Percentiles rank a stretch among this genome's conserved stretches.
These are phyloP conservation scores for Caerostris darwini DNA, from an alignment of 1,140 invertebrate species.

Conservation along the genomic window DNA sequence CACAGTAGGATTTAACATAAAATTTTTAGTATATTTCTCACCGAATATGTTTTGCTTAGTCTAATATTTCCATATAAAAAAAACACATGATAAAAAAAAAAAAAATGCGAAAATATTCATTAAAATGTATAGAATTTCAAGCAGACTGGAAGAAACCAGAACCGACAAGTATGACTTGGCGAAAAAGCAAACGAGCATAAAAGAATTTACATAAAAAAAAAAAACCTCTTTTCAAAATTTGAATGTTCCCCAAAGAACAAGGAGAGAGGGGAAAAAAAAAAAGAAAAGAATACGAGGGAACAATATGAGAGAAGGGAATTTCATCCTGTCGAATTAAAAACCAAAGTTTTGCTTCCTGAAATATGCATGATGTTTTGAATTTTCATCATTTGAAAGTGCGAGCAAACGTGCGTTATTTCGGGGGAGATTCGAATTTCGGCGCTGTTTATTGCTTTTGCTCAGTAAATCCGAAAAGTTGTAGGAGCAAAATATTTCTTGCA, in stretches of 20 bases:
- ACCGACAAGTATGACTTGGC: not conserved
- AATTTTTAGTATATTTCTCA: too few relatives aligned
- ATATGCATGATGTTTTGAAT: not conserved
- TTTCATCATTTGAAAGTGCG: conserved; percentile 14
- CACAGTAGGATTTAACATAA: too few relatives aligned
- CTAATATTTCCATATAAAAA: not conserved
- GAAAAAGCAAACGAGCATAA: not conserved
- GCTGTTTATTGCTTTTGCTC: not conserved
- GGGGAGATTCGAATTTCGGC: not conserved
- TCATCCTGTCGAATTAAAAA: conserved; percentile 19
- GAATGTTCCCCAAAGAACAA: not conserved
- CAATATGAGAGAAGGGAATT: not conserved
- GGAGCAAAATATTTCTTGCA: not conserved
- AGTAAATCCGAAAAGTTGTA: not conserved
- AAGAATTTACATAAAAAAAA: not conserved
- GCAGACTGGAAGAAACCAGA: not conserved
- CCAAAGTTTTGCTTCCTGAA: not conserved
- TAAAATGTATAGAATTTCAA: not conserved
- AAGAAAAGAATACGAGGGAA: not conserved
- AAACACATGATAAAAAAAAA: not conserved
- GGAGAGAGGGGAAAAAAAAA: not conserved
- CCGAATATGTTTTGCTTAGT: not conserved
- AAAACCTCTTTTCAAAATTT: not conserved
- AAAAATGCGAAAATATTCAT: not conserved
- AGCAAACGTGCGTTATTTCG: not conserved